Conservation (phyloP, 2,888 invertebrate species). For the Nysson spinosus region DNA sequence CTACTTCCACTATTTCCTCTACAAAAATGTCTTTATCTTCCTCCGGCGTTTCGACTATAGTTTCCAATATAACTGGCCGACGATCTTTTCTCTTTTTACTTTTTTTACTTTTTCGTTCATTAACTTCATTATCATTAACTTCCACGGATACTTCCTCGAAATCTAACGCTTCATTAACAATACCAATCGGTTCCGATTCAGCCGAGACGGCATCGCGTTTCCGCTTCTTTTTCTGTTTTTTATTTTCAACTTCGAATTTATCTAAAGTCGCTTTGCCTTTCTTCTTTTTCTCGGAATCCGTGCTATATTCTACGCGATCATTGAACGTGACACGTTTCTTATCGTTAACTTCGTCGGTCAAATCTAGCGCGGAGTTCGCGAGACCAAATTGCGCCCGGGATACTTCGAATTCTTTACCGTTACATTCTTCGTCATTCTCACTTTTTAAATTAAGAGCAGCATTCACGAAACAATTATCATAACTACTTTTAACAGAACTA, state of each 20-base stretch:
- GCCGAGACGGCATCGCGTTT: slow-evolving; percentile 23
- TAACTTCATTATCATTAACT: slow-evolving; percentile 66
- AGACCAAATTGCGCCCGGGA: slow-evolving; percentile 63
- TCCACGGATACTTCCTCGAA: slow-evolving; percentile 57
- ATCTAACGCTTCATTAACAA: slow-evolving; percentile 68
- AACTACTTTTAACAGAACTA: slow-evolving; percentile 5
- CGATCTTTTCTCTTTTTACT: slow-evolving; percentile 56
- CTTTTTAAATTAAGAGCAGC: slow-evolving; percentile 49
- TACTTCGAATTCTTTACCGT: slow-evolving; percentile 65
- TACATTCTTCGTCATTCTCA: slow-evolving; percentile 36
- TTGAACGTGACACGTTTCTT: slow-evolving; percentile 74
- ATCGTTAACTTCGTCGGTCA: slow-evolving; percentile 66
- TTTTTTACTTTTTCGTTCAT: slow-evolving; percentile 63
- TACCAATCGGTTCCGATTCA: slow-evolving; percentile 42
- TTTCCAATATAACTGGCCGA: slow-evolving; percentile 63
- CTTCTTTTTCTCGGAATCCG: slow-evolving; percentile 60
- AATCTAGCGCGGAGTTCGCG: slow-evolving; percentile 69
- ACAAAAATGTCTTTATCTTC: slow-evolving; percentile 41
- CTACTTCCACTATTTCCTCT: too few relatives aligned
- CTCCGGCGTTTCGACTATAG: slow-evolving; percentile 66
- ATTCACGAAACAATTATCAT: slow-evolving; percentile 51
- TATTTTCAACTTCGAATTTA: slow-evolving; percentile 71
- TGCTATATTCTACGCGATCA: slow-evolving; percentile 70
- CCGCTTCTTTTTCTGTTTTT: slow-evolving; percentile 60
- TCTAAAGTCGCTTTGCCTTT: slow-evolving; percentile 65